Evolutionary conservation across 2,113 vertebrate species (phyloP), one percentile per base, ranked within the genome.

Genomic region (Corydoras maculifer): DNA sequence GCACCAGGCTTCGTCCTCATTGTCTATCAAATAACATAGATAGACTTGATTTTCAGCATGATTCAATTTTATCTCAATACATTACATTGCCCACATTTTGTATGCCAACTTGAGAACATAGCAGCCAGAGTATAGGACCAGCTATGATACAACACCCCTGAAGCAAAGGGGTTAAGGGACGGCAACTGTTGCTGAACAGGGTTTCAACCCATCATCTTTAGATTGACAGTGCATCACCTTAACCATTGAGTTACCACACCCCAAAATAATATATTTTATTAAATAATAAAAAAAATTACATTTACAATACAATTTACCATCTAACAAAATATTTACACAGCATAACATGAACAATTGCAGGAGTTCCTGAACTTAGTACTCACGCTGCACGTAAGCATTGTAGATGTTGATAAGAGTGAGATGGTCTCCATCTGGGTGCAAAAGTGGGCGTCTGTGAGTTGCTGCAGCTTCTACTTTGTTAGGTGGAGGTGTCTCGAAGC

Each of bases 1-100:
- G 75, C 95, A 98, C 97, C 97, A 99, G 7, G 82, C 80, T 77
- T 96, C 92, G 0, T 94, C 91, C 49, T 89, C 86, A 1, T 88
- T 84, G 74, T 91, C 95, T 98, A 87, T 0, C 43, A 35, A 8
- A 75, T 65, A 4, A 82, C 2, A 77, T 11, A 72, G 5, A 72
- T 0, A n/a, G n/a, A n/a, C n/a, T n/a, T n/a, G 58, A 53, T 53
- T 10, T 53, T 4, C 61, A 65, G 50, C 62, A 11, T 68, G 29
- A 51, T 14, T 49, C 25, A 57, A 5, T 57, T 57, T n/a, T 7
- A 13, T 57, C 15, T 3, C 10, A 6, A 53, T 12, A 12, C 13
- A 12, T 12, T 53, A 53, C 13, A 12, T 12, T 53, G 11, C 51
- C 51, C 51, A 3, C 13, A 14, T 53, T 53, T 12, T 53, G 51